Evolutionary conservation across 2,113 vertebrate species (phyloP).

Genomic region (Epinephelus moara): DNA sequence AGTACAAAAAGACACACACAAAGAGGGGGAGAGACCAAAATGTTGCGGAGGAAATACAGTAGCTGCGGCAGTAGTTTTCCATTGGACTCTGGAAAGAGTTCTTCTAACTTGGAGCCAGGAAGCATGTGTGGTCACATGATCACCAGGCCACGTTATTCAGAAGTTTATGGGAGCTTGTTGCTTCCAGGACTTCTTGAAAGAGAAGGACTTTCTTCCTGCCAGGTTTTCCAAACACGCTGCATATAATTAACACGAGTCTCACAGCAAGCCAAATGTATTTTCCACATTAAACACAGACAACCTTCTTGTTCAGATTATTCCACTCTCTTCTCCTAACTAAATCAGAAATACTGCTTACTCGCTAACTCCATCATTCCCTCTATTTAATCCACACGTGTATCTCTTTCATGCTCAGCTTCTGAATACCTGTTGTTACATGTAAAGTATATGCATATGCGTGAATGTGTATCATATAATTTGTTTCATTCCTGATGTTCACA

Average conservation of each 20-base stretch:
- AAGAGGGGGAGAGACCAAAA: conserved; percentile 19
- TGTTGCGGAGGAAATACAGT: conserved; percentile 60
- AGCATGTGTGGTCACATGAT: conserved; percentile 59
- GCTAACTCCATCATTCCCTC: neutral
- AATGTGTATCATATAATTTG: neutral
- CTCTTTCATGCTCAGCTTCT: neutral
- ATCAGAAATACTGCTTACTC: neutral
- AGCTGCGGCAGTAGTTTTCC: conserved; percentile 75
- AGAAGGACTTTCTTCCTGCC: conserved; percentile 21
- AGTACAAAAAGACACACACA: conserved; percentile 42
- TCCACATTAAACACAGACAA: conserved; percentile 57
- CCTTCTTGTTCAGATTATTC: conserved; percentile 28
- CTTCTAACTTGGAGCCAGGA: conserved; percentile 19
- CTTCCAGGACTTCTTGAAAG: conserved; percentile 43
- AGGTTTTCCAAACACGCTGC: conserved; percentile 67
- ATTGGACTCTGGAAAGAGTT: conserved; percentile 64
- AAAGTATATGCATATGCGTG: neutral
- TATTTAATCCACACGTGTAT: neutral
- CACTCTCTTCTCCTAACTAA: neutral
- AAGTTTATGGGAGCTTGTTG: conserved; percentile 53
- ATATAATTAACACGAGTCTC: conserved; percentile 47
- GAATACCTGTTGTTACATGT: conserved; percentile 8
- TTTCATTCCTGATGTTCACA: conserved; percentile 37
- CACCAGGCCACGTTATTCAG: conserved; percentile 63
- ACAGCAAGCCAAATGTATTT: conserved; percentile 63